Evolutionary conservation across 1,140 invertebrate species (phyloP), one percentile per base, ranked within the genome.

Genomic region (Palaemon carinicauda): DNA sequence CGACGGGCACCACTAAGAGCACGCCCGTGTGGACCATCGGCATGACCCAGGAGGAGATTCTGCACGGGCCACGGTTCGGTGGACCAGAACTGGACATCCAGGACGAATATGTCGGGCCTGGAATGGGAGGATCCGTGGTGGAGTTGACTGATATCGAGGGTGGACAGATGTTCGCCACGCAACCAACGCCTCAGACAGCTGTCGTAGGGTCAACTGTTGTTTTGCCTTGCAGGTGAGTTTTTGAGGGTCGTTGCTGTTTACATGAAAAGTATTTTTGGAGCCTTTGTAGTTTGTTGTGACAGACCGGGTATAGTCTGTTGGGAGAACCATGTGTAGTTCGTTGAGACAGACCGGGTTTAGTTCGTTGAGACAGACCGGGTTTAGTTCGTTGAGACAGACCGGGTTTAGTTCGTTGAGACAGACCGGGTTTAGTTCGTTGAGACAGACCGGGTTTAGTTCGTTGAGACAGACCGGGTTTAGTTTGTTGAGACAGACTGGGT

Each of bases 131-230:
- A 1, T 83, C 81, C 0, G 81, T 73, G 9, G 71, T 83, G 12
- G 69, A 83, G 52, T 56, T 53, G 24, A n/a, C 24, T 0, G 73
- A 65, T 17, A 79, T 29, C 1, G 83, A 85, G 15, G 83, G 83
- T 3, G 83, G 53, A 0, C 83, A 85, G 33, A 50, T 53, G 56
- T 85, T 85, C 75, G 83, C 82, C 75, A 85, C 82, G 17, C 82
- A 85, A 54, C 82, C 82, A 29, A 85, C 82, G 21, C 82, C 82
- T 0, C 82, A 85, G 82, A 85, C 82, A 9, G 82, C 82, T 29
- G 82, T 85, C 10, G 75, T 85, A 19, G 82, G 82, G 14, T 85
- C 82, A 33, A 85, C 82, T 21, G 82, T 71, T 7, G 82, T 85
- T 52, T 54, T 85, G 53, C 82, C 82, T 41, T 85, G 82, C 82